Percentiles rank a stretch among this genome's conserved stretches.
Conservation (phyloP, 2,797 vertebrate species). For the Heteromormyrus szaboi region DNA sequence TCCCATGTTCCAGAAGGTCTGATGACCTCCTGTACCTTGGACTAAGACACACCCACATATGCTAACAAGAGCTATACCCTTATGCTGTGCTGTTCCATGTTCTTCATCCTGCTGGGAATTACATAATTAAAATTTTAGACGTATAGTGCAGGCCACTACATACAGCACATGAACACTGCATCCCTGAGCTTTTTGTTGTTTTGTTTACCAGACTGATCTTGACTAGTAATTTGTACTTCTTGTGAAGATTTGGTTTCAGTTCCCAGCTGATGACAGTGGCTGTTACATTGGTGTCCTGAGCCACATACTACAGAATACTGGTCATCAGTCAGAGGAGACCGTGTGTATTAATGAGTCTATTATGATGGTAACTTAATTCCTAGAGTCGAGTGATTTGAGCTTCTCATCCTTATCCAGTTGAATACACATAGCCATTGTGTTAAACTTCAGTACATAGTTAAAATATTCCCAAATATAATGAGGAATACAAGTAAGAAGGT, state of each 20-base stretch:
- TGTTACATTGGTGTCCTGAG: neutral
- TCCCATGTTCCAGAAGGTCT: slow-evolving; percentile 68
- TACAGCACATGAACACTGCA: neutral
- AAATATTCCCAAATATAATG: neutral
- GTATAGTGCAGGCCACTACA: neutral
- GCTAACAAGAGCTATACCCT: slow-evolving; percentile 66
- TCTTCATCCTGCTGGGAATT: slow-evolving; percentile 62
- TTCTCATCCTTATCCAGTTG: neutral
- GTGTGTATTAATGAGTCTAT: neutral
- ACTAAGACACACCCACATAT: slow-evolving; percentile 59
- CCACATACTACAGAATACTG: neutral
- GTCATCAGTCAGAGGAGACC: neutral
- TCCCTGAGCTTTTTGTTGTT: neutral
- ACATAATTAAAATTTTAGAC: neutral
- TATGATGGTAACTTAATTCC: neutral
- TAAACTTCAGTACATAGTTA: neutral
- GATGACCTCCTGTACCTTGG: slow-evolving; percentile 72
- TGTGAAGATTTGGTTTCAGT: neutral
- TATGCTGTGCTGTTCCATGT: slow-evolving; percentile 70
- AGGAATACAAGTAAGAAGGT: neutral
- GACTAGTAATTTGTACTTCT: neutral
- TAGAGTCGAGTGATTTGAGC: neutral
- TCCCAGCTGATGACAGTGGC: neutral
- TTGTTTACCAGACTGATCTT: neutral
- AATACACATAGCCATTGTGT: neutral